Base-by-base conservation (phyloP, 1,140 invertebrate species). In the Elysia chlorotica region DNA sequence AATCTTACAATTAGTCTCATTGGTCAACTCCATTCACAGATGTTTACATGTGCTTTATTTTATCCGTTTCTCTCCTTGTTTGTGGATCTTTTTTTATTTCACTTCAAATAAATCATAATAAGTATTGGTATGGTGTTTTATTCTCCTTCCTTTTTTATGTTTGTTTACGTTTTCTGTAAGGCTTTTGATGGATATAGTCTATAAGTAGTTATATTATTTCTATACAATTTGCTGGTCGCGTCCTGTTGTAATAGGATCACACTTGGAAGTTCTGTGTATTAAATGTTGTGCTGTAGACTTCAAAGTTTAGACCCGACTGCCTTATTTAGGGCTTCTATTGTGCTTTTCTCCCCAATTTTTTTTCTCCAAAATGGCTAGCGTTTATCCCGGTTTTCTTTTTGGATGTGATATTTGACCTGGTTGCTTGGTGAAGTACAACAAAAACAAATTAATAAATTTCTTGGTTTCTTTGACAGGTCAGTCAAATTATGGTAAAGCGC, bases 401-500 rank as follows among this genome's bases (percentile, higher is more conserved):
- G 63, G 41, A 37, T 66, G 65, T 67, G 37, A 25, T 41, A 62
- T 10, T 28, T 31, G n/a, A n/a, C n/a, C n/a, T n/a, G n/a, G n/a
- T n/a, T n/a, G n/a, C n/a, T 74, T 36, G 23, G 57, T 53, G 2
- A 71, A n/a, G 56, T 62, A 33, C 30, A 71, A 41, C 3, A 36
- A 33, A 33, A 65, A 65, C 30, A 36, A 25, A 28, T 2, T 65
- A 41, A 36, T 37, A 14, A 48, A 36, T 63, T 61, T 10, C 23
- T 41, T 35, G 35, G 53, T 74, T 69, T 70, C 48, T 63, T 70
- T 63, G 38, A 54, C 73, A 74, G 73, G 73, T 68, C 73, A 74
- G 48, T 65, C 66, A 70, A 69, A 69, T 65, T 77, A 77, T 48
- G 76, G 76, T 57, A 77, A 77, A 68, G 68, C 73, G 33, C 76